Conservation (phyloP, 2,888 invertebrate genomes). For the Sesia bembeciformis region DNA sequence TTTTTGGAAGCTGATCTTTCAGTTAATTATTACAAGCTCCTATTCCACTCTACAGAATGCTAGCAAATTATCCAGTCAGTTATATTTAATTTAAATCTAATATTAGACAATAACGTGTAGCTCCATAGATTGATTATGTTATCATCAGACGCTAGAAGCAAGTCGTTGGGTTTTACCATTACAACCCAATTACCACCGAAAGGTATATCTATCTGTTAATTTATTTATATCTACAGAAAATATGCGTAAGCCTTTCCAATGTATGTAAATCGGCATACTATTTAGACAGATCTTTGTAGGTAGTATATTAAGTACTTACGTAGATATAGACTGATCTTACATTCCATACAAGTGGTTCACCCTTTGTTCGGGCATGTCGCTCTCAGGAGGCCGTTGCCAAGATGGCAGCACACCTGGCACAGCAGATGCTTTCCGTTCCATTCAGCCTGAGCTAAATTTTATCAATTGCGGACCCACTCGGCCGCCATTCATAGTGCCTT, state of each 20-base stretch:
- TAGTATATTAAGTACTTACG: background rate
- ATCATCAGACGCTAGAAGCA: too few relatives aligned
- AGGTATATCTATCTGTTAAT: too few relatives aligned
- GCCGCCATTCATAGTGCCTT: constrained; percentile 45
- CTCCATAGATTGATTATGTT: too few relatives aligned
- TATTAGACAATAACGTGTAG: too few relatives aligned
- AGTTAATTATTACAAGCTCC: too few relatives aligned
- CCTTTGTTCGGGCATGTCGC: constrained; percentile 26
- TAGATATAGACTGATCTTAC: background rate
- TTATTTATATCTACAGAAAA: too few relatives aligned
- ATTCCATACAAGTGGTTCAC: constrained; percentile 19
- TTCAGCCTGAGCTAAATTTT: constrained; percentile 55
- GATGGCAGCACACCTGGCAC: constrained; percentile 49
- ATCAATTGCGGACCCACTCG: constrained; percentile 52
- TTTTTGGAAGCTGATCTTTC: too few relatives aligned
- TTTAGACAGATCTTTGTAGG: background rate
- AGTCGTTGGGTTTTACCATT: too few relatives aligned
- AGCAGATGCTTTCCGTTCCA: constrained; percentile 48
- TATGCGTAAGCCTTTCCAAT: background rate
- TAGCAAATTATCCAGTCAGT: too few relatives aligned
- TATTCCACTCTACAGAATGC: too few relatives aligned
- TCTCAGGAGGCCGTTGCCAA: constrained; percentile 21
- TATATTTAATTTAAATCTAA: too few relatives aligned
- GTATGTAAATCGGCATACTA: background rate
- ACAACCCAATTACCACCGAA: too few relatives aligned